These are phyloP conservation scores for Asarcornis scutulata DNA, from an alignment of 2,113 vertebrate genomes.

Conservation along the genomic window DNA sequence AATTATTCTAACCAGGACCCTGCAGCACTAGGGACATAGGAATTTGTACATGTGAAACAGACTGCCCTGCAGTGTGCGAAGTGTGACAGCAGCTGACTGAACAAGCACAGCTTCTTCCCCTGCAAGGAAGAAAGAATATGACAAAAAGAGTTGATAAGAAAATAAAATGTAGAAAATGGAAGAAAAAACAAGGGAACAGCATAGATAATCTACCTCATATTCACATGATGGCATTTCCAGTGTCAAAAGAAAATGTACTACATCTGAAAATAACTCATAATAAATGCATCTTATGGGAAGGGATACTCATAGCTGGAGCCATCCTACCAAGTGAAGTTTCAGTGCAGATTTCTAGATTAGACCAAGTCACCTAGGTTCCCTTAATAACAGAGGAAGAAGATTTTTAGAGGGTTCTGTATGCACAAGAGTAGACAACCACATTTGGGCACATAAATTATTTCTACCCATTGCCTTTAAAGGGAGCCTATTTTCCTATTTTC, in stretches of 20 bases:
- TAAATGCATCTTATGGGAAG: neutral
- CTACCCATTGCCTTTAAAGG: neutral
- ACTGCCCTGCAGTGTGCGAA: neutral
- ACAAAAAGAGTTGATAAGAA: neutral
- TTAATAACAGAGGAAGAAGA: neutral
- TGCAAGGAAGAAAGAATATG: neutral
- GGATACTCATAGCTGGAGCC: neutral
- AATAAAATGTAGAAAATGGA: neutral
- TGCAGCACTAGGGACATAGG: neutral
- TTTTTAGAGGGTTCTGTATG: neutral
- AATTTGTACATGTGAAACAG: neutral
- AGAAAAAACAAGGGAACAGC: neutral
- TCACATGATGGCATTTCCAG: neutral
- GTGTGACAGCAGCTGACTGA: neutral
- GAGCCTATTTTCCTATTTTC: accelerated
- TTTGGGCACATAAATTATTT: neutral
- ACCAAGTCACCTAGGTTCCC: neutral
- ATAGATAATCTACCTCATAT: neutral
- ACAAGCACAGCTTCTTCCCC: neutral
- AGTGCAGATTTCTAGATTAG: neutral
- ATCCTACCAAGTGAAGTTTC: neutral
- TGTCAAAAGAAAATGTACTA: neutral
- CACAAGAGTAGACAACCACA: neutral
- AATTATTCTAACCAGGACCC: neutral
- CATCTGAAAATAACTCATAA: neutral